These are phyloP conservation scores for Phyto melanocephala DNA, from an alignment of 2,888 invertebrate species.

Conservation along the genomic window DNA sequence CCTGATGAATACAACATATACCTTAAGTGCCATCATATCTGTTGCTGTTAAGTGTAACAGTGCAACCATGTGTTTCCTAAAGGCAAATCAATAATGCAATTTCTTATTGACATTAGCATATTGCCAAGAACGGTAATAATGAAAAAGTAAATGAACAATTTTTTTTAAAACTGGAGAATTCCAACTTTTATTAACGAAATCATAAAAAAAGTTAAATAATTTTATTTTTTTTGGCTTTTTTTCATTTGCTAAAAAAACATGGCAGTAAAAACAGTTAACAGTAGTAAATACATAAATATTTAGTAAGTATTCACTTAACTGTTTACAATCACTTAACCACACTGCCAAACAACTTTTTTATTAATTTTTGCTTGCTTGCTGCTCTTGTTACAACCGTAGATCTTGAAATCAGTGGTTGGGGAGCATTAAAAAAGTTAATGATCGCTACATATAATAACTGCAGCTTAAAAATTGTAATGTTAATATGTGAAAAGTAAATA, in stretches of 20 bases:
- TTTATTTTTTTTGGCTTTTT: background rate
- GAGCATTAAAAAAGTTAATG: background rate
- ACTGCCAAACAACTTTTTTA: conserved; percentile 19
- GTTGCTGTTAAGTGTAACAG: too few species aligned
- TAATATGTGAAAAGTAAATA: conserved; percentile 47
- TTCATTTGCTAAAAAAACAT: background rate
- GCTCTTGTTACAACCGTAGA: conserved; percentile 12
- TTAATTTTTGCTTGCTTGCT: background rate
- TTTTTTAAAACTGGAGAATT: too few species aligned
- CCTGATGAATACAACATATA: too few species aligned
- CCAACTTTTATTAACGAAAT: too few species aligned
- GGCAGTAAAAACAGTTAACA: background rate
- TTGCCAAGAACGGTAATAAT: too few species aligned
- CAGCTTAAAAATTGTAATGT: conserved; percentile 3
- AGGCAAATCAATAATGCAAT: too few species aligned
- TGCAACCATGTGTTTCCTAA: too few species aligned
- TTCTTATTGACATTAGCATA: too few species aligned
- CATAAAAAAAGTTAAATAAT: too few species aligned
- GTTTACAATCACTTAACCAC: conserved; percentile 23
- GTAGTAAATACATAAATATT: background rate
- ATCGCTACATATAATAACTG: background rate
- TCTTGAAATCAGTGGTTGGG: conserved; percentile 4
- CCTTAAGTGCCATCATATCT: too few species aligned
- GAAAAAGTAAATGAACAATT: too few species aligned
- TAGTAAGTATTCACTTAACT: conserved; percentile 1